Conservation (phyloP, 2,113 vertebrate genomes). For the Herpailurus yagouaroundi region DNA sequence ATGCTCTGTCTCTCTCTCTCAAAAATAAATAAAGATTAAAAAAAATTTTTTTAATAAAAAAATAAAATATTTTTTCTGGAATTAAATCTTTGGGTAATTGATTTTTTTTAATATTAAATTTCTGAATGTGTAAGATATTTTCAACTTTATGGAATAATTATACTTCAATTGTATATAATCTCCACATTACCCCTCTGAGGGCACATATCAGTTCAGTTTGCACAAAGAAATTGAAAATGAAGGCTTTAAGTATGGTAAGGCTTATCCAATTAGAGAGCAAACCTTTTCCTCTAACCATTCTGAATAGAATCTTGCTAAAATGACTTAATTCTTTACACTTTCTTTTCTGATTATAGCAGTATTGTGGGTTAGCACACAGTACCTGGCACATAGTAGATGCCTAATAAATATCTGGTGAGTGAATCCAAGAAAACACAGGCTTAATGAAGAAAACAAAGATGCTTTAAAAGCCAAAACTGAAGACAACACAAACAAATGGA, state of each 20-base stretch:
- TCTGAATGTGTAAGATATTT: not conserved
- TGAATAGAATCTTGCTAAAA: not conserved
- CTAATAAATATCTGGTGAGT: conserved; percentile 25
- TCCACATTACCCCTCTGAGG: not conserved
- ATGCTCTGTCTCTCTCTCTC: too few relatives aligned
- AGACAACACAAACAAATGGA: not conserved
- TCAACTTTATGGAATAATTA: conserved; percentile 19
- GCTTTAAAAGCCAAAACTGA: not conserved
- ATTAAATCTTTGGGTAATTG: conserved; percentile 7
- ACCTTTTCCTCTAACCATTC: not conserved
- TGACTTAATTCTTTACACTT: not conserved
- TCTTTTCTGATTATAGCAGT: conserved; percentile 8
- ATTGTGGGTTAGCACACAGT: not conserved
- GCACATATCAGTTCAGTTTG: not conserved
- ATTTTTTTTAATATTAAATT: not conserved
- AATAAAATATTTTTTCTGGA: not conserved
- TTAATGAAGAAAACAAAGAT: not conserved
- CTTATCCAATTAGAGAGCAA: not conserved
- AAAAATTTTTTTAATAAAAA: too few relatives aligned
- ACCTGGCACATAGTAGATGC: not conserved
- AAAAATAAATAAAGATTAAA: too few relatives aligned
- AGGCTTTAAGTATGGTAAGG: not conserved
- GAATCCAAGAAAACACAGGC: not conserved
- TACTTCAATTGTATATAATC: not conserved
- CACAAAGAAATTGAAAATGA: not conserved